Evolutionary conservation across 1,140 invertebrate genomes (phyloP), one percentile per base, ranked within the genome.

Genomic region (Drepana arcuata): DNA sequence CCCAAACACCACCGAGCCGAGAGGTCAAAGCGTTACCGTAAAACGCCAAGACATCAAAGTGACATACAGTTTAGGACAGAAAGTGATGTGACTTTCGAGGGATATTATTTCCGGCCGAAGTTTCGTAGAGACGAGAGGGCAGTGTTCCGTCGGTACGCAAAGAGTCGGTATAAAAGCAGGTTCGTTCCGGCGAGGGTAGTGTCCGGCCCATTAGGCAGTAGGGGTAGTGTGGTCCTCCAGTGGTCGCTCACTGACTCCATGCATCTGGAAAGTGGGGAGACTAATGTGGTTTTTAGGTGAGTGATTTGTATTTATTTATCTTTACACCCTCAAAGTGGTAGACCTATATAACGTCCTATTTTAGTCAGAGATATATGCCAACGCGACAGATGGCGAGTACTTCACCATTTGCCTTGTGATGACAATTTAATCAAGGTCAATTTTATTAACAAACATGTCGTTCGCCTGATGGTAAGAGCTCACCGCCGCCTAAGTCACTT

Each of bases 241-340:
- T 81, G 77, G 77, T 58, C 66, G 1, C 36, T 77, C 26, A 60
- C 45, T 9, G 77, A 81, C 13, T 46, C 60, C 27, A 51, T 60
- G 35, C 66, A 68, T 41, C 30, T 69, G 41, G 65, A 67, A 26
- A 60, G 40, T 12, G 59, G 72, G 11, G 66, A 65, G 34, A 58
- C 60, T 58, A 73, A 43, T 68, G 70, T 81, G 58, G 70, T 81
- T 64, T 81, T 81, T 81, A 81, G 77, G 77, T 81, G 44, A 71
- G 77, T 64, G 14, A 7, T 39, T 25, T 27, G 13, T 12, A 14
- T 16, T 30, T 25, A 11, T 16, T 14, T 21, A 33, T 23, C 13
- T 33, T 33, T n/a, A n/a, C n/a, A n/a, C n/a, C n/a, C n/a, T n/a
- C n/a, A n/a, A n/a, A n/a, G n/a, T n/a, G n/a, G n/a, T n/a, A n/a